Evolutionary conservation across 2,113 vertebrate species (phyloP), one percentile per base, ranked within the genome.

Genomic region (Pelmatolapia mariae): DNA sequence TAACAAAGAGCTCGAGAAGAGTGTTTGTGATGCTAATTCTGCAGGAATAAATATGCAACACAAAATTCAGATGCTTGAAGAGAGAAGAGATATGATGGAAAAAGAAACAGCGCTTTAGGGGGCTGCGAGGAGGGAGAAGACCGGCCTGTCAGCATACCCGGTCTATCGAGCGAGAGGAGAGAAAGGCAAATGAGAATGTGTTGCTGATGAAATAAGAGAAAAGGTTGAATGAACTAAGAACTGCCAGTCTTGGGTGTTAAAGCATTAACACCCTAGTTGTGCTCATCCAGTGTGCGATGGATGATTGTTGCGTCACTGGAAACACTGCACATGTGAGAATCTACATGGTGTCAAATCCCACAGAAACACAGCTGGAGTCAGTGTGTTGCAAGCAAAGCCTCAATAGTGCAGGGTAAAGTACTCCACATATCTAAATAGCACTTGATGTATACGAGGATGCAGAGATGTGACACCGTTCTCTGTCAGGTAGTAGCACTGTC

Each of bases 1-100:
- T 87, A 94, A 93, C 94, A 94, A 91, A 91, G 87, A 93, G 90
- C 87, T 82, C 22, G 38, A 85, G 80, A 81, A 93, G 80, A 87
- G 88, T 92, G 87, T 95, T 93, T 94, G 90, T 95, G 94, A 95
- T 95, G 94, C 89, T 93, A 95, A 95, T 95, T 93, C 90, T 89
- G 73, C 73, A 84, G 86, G 86, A 95, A 95, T 93, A 94, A 94
- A 94, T 93, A 93, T 91, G 89, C 87, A 90, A 86, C 91, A 90
- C 83, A 87, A 91, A 89, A 93, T 93, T 91, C 87, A 89, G 81
- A 84, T 10, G 36, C 73, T 93, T 87, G 84, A 82, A 87, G 78
- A 86, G 73, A 56, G 84, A 79, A 90, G 76, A 76, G 87, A 94
- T 82, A 91, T 22, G 87, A 82, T 89, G 88, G 83, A 82, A 90